These are phyloP conservation scores for Lissocephala sabroskyi DNA, from an alignment of 2,888 invertebrate genomes.

Conservation along the genomic window DNA sequence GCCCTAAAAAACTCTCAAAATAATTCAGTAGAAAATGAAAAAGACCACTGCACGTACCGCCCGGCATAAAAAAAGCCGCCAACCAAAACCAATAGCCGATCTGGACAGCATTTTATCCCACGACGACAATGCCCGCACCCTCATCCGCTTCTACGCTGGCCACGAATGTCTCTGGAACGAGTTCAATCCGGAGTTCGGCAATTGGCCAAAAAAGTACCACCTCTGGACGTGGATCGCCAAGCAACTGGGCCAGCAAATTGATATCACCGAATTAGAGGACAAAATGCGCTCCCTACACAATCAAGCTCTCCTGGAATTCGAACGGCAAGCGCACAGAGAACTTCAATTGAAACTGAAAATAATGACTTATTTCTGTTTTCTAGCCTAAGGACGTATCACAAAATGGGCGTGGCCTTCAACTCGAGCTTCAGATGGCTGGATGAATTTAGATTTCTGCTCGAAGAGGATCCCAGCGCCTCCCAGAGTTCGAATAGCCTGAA, in stretches of 20 bases:
- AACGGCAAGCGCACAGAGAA: background rate
- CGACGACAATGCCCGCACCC: constrained; percentile 12
- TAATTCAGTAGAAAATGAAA: background rate
- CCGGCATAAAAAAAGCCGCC: background rate
- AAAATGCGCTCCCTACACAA: background rate
- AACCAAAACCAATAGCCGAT: background rate
- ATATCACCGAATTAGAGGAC: background rate
- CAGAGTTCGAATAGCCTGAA: no score
- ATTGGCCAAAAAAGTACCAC: background rate
- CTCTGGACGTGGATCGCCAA: constrained; percentile 18
- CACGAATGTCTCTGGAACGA: constrained; percentile 20
- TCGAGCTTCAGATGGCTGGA: constrained; percentile 6
- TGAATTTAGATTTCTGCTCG: constrained; percentile 11
- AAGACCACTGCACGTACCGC: background rate
- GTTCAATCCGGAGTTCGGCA: constrained; percentile 6
- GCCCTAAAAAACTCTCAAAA: no score
- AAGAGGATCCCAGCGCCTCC: no score
- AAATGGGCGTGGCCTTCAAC: background rate
- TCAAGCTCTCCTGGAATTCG: constrained; percentile 6
- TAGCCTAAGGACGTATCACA: no score
- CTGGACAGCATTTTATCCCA: no score
- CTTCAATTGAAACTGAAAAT: no score
- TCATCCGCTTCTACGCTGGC: constrained; percentile 18
- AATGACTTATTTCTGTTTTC: no score
- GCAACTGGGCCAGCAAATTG: constrained; percentile 10